These are phyloP conservation scores for Metallyticus violacea DNA, from an alignment of 2,888 invertebrate genomes.

Conservation along the genomic window DNA sequence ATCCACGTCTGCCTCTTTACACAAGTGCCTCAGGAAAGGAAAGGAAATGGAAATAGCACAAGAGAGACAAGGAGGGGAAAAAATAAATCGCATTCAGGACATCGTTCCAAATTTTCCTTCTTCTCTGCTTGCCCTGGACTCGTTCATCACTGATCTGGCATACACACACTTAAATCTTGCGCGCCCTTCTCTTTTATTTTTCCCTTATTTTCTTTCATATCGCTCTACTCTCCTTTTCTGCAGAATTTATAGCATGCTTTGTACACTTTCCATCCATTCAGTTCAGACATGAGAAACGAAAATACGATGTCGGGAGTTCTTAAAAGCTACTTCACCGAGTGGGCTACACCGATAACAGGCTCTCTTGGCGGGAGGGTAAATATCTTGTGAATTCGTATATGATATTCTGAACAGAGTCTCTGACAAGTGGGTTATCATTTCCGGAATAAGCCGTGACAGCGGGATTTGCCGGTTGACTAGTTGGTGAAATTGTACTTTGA, in stretches of 20 bases:
- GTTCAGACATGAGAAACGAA: neutral
- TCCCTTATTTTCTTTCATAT: neutral
- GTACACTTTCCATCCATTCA: neutral
- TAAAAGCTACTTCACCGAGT: neutral
- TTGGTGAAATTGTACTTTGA: no score
- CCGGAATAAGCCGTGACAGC: no score
- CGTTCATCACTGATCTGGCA: neutral
- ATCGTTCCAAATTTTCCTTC: neutral
- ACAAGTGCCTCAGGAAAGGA: neutral
- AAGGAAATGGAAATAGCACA: neutral
- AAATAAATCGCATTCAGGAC: neutral
- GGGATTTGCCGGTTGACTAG: no score
- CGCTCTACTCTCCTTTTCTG: neutral
- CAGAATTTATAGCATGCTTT: neutral
- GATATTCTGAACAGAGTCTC: neutral
- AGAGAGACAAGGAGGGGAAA: neutral
- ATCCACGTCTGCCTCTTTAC: neutral
- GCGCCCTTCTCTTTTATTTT: neutral
- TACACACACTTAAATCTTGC: neutral
- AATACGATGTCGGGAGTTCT: neutral
- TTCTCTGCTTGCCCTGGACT: neutral
- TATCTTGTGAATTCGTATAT: neutral
- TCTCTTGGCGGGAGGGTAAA: neutral
- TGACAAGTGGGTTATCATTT: neutral
- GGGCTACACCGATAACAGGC: neutral